A percentile compares a stretch with the other conserved stretches of the same genome.
These are phyloP conservation scores for Spinus olivaceus DNA, from an alignment of 2,797 vertebrate genomes.

Conservation along the genomic window DNA sequence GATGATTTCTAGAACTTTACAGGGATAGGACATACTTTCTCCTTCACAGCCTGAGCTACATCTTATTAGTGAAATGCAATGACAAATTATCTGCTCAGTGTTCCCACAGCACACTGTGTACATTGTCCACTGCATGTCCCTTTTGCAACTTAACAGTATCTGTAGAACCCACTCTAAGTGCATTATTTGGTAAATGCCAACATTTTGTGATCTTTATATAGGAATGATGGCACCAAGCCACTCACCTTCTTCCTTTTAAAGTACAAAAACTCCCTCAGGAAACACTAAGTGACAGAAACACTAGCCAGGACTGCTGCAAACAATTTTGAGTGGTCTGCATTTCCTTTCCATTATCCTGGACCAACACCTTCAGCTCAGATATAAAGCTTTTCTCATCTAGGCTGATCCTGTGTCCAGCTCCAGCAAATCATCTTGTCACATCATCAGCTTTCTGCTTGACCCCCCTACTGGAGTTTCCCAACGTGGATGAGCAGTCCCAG, in stretches of 20 bases:
- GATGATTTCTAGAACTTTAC: neutral
- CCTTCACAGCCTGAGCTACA: neutral
- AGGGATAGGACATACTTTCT: accelerated
- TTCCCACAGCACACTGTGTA: neutral
- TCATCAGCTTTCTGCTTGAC: neutral
- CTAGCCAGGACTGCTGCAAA: neutral
- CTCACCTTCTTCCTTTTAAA: neutral
- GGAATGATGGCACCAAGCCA: neutral
- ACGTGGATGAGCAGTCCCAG: neutral
- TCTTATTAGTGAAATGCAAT: neutral
- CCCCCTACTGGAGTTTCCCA: neutral
- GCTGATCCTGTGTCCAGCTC: neutral
- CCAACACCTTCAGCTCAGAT: neutral
- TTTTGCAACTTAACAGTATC: neutral
- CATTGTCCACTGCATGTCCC: neutral
- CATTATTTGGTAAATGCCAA: neutral
- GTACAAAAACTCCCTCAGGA: neutral
- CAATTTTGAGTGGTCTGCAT: neutral
- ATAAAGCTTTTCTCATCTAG: neutral
- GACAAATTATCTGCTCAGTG: neutral
- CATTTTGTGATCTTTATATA: neutral
- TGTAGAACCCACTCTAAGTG: neutral
- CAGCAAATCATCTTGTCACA: neutral
- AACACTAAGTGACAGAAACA: neutral
- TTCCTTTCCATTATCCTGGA: neutral